A percentile compares a stretch with the other conserved stretches of the same genome.
Evolutionary conservation across 2,797 vertebrate species (phyloP).

Genomic region (Thaleichthys pacificus): DNA sequence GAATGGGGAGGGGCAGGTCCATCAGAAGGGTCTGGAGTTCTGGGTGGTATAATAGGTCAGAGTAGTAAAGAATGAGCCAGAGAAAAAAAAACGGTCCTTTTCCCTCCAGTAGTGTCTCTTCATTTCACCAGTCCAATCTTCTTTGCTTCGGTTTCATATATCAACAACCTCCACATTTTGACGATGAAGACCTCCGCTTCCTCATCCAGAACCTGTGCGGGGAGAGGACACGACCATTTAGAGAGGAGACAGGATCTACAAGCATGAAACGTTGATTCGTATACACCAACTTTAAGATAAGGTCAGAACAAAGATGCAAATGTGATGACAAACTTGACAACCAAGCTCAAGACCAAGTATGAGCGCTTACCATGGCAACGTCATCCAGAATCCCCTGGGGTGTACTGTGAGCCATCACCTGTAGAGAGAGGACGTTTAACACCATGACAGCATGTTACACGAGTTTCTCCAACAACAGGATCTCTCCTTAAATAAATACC

Average conservation of each 20-base stretch:
- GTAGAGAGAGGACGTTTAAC: constrained; percentile 30
- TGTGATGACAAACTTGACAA: not conserved
- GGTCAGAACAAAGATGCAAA: not conserved
- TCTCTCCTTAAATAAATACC: not conserved
- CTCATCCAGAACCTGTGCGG: constrained; percentile 92
- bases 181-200: constrained; percentile 99
- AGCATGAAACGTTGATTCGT: not conserved
- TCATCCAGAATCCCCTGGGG: constrained; percentile 98
- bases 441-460: not conserved
- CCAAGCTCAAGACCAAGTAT: not conserved
- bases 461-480: not conserved
- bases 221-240: not conserved
- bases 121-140: constrained; percentile 99
- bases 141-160: constrained; percentile 99
- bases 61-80: constrained; percentile 17
- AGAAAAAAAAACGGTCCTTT: constrained; percentile 13
- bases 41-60: constrained; percentile 23
- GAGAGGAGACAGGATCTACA: not conserved
- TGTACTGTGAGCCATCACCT: constrained; percentile 99
- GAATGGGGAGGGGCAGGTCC: constrained; percentile 46
- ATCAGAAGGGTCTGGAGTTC: constrained; percentile 36
- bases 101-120: constrained; percentile 31
- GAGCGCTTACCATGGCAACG: constrained; percentile 92
- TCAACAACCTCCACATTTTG: constrained; percentile 99
- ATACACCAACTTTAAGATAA: not conserved